Evolutionary conservation across 2,888 invertebrate species (phyloP).

Genomic region (Xylota segnis): DNA sequence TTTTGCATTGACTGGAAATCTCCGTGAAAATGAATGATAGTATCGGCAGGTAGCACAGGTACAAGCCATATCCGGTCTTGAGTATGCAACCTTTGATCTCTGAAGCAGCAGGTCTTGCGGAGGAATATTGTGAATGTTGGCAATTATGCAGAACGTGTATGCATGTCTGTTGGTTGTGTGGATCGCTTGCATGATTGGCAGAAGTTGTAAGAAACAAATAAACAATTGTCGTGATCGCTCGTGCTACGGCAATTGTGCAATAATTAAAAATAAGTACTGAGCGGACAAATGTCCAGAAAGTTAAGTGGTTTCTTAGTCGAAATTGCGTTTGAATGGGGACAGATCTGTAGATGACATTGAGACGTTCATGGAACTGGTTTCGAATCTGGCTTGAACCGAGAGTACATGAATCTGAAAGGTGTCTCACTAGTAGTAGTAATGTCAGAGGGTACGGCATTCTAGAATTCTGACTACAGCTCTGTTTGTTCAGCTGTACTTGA

Average conservation of each 20-base stretch:
- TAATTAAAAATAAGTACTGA: constrained; percentile 41
- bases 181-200: constrained; percentile 17
- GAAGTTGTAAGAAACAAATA: constrained; percentile 7
- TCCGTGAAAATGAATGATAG: constrained; percentile 36
- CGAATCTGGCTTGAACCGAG: too few species aligned
- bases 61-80: constrained; percentile 61
- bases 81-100: constrained; percentile 63
- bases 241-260: constrained; percentile 45
- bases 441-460: too few species aligned
- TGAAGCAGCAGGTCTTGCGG: not conserved
- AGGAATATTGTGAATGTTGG: not conserved
- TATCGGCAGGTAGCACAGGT: constrained; percentile 40
- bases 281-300: not conserved
- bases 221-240: constrained; percentile 33
- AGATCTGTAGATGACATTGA: constrained; percentile 9
- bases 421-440: too few species aligned
- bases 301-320: constrained; percentile 15
- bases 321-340: not conserved
- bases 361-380: not conserved
- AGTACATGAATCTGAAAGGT: too few species aligned
- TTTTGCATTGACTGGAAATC: not conserved
- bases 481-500: too few species aligned
- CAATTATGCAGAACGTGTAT: constrained; percentile 30
- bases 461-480: too few species aligned
- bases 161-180: not conserved